Percentiles rank a stretch among this genome's conserved stretches.
phyloP scores from a whole-genome alignment of 2,113 vertebrate genomes.

The Okapia johnstoni region DNA sequence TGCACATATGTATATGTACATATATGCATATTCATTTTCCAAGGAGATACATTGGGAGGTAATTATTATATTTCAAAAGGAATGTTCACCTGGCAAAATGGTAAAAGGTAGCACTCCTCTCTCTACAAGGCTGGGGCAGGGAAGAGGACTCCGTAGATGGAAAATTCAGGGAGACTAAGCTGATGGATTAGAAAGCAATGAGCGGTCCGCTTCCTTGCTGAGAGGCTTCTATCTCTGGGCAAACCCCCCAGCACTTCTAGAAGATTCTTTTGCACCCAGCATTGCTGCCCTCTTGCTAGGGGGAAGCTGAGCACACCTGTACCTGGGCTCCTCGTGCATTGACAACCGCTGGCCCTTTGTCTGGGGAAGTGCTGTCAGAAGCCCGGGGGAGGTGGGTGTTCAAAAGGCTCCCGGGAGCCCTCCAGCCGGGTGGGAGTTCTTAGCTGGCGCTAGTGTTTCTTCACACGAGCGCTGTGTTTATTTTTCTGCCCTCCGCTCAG shows the following conservation, averaged over 20 bases:
- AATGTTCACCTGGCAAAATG: neutral
- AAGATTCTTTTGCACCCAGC: neutral
- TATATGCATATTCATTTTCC: neutral
- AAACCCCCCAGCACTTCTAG: neutral
- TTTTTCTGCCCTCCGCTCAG: neutral
- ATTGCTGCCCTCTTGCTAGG: too few relatives aligned
- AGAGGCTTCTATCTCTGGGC: neutral
- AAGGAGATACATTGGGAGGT: neutral
- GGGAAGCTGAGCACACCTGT: neutral
- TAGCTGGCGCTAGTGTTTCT: neutral
- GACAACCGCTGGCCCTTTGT: neutral
- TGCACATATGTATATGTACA: too few relatives aligned
- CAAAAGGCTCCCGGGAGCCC: neutral
- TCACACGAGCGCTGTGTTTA: neutral
- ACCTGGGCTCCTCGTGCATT: fast-evolving
- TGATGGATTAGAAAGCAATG: neutral
- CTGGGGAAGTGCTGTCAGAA: neutral
- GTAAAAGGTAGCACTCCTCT: neutral
- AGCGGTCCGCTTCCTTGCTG: neutral
- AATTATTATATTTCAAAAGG: neutral
- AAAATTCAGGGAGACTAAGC: neutral
- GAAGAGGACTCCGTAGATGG: neutral
- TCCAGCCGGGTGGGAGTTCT: neutral
- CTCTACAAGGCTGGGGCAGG: neutral
- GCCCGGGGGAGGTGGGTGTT: neutral